Percentiles rank a stretch among this genome's conserved stretches.
Evolutionary conservation across 2,797 vertebrate genomes (phyloP).

Genomic region (Cyclopterus lumpus): DNA sequence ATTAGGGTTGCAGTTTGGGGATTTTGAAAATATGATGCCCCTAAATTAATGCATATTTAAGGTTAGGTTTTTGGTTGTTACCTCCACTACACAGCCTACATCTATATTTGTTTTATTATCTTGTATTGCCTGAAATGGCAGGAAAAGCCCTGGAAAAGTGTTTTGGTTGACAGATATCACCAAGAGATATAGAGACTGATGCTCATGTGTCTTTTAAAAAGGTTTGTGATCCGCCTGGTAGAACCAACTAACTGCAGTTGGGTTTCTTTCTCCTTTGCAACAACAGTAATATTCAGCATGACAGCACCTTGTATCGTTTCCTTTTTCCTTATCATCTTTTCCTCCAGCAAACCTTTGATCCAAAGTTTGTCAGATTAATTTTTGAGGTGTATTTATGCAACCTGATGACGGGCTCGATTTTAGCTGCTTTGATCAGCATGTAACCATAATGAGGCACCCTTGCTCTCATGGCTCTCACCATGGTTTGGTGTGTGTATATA

Average conservation of each 20-base stretch:
- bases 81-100: background rate
- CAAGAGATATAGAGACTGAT: background rate
- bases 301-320: constrained; percentile 1
- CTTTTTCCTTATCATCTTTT: constrained; percentile 16
- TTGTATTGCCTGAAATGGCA: background rate
- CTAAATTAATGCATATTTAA: background rate
- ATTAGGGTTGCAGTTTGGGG: background rate
- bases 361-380: constrained; percentile 1
- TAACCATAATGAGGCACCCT: constrained; percentile 22
- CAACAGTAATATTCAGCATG: background rate
- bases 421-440: constrained; percentile 43
- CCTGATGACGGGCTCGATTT: constrained; percentile 31
- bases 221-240: background rate
- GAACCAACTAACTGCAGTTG: background rate
- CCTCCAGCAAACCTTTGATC: constrained; percentile 31
- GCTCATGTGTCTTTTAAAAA: background rate
- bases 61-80: background rate
- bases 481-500: background rate
- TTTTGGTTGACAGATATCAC: constrained; percentile 3
- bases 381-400: constrained; percentile 33
- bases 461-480: constrained; percentile 3
- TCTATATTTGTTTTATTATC: background rate
- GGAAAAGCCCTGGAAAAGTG: constrained; percentile 7
- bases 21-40: too few relatives aligned
- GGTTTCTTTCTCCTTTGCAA: background rate